phyloP scores from a whole-genome alignment of 2,113 vertebrate genomes.

The Ifrita kowaldi region DNA sequence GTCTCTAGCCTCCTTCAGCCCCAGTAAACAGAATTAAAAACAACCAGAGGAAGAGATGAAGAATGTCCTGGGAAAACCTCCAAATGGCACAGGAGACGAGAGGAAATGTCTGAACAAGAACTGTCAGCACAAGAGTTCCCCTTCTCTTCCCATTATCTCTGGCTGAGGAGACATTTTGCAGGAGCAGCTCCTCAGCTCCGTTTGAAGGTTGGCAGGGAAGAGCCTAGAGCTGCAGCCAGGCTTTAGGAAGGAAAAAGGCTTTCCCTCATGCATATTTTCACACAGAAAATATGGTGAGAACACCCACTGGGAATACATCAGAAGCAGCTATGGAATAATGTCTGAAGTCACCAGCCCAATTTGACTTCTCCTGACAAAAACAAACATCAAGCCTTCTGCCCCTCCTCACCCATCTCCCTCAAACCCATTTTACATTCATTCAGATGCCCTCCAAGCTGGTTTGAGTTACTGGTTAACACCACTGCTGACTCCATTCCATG shows the following conservation, averaged over 20 bases:
- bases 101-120: conserved; percentile 40
- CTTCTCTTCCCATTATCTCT: background rate
- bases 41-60: conserved; percentile 50
- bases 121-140: conserved; percentile 26
- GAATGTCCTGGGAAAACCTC: conserved; percentile 64
- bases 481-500: background rate
- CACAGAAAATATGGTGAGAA: background rate
- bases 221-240: background rate
- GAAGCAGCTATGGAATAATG: background rate
- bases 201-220: background rate
- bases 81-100: conserved; percentile 25
- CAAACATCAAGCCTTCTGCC: background rate
- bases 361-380: background rate
- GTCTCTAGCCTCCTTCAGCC: conserved; percentile 43
- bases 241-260: background rate
- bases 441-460: background rate
- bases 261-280: background rate
- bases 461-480: background rate
- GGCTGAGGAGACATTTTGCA: background rate
- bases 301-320: background rate
- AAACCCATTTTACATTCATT: background rate
- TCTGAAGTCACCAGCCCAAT: background rate
- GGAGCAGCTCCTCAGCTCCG: background rate
- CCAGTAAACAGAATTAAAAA: conserved; percentile 57
- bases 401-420: background rate